Percentiles rank a stretch among this genome's conserved stretches.
Evolutionary conservation across 1,140 invertebrate species (phyloP).

Genomic region (Drosophila kanapiae): DNA sequence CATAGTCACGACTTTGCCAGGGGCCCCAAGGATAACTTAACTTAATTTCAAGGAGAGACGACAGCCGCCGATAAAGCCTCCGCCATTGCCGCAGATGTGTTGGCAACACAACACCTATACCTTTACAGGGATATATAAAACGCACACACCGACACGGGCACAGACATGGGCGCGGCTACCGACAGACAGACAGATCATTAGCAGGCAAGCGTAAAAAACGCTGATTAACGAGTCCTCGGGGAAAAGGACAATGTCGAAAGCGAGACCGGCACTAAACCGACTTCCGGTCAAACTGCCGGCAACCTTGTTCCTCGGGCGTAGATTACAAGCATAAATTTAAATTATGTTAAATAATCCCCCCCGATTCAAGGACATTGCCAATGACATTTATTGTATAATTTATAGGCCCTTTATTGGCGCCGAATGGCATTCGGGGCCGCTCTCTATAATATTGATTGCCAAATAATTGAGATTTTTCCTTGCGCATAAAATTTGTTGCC

Average conservation of each 20-base stretch:
- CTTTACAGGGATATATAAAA: constrained; percentile 3
- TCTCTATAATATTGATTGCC: constrained; percentile 76
- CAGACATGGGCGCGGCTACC: neutral
- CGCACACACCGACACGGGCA: constrained; percentile 5
- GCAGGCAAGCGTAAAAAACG: constrained; percentile 79
- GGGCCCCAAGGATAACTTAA: constrained; percentile 61
- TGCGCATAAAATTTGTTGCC: constrained; percentile 66
- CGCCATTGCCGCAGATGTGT: constrained; percentile 33
- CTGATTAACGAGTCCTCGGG: constrained; percentile 79
- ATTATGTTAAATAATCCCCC: constrained; percentile 74
- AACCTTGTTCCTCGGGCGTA: constrained; percentile 38
- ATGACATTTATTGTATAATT: constrained; percentile 78
- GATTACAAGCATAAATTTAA: constrained; percentile 80
- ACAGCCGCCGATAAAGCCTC: constrained; percentile 8
- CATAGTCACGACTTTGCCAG: constrained; percentile 10
- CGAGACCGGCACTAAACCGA: constrained; percentile 22
- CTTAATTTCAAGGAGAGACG: constrained; percentile 64
- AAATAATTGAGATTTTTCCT: constrained; percentile 79
- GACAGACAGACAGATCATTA: constrained; percentile 78
- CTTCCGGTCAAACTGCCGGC: constrained; percentile 41
- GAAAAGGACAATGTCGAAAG: constrained; percentile 34
- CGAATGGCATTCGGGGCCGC: constrained; percentile 21
- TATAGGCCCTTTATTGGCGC: constrained; percentile 72
- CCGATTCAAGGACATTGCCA: constrained; percentile 67
- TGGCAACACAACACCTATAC: constrained; percentile 33